Conservation (phyloP, 2,888 invertebrate genomes). For the Brachypterus glaber region DNA sequence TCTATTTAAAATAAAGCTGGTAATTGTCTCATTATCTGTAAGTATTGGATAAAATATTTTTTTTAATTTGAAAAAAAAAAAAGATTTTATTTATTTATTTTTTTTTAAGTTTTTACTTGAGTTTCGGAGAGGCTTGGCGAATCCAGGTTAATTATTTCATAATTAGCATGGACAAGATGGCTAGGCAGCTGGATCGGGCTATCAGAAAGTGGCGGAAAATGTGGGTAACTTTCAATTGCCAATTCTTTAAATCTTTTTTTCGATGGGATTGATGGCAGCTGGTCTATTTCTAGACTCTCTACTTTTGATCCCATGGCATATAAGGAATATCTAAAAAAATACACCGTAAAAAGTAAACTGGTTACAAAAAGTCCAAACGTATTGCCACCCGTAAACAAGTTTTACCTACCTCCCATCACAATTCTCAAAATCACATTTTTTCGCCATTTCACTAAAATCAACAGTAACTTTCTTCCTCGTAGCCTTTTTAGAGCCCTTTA, state of each 20-base stretch:
- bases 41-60: not conserved
- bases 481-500: constrained; percentile 7
- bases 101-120: too few relatives aligned
- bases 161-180: too few relatives aligned
- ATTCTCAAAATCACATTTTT: constrained; percentile 18
- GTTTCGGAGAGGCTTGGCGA: constrained; percentile 54
- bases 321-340: constrained; percentile 21
- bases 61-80: too few relatives aligned
- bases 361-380: too few relatives aligned
- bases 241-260: not conserved
- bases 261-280: constrained; percentile 24
- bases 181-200: too few relatives aligned
- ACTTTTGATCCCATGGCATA: constrained; percentile 34
- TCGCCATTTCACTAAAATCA: constrained; percentile 25
- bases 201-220: too few relatives aligned
- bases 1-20: too few relatives aligned
- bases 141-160: constrained; percentile 40
- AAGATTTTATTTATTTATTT: not conserved
- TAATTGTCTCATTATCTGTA: too few relatives aligned
- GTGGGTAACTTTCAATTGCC: too few relatives aligned
- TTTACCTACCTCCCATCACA: too few relatives aligned
- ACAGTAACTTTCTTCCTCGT: constrained; percentile 33
- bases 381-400: too few relatives aligned
- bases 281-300: constrained; percentile 31
- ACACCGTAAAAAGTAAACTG: too few relatives aligned